These are phyloP conservation scores for Enteromius unitaeniatus DNA, from an alignment of 2,797 vertebrate species.

Conservation along the genomic window DNA sequence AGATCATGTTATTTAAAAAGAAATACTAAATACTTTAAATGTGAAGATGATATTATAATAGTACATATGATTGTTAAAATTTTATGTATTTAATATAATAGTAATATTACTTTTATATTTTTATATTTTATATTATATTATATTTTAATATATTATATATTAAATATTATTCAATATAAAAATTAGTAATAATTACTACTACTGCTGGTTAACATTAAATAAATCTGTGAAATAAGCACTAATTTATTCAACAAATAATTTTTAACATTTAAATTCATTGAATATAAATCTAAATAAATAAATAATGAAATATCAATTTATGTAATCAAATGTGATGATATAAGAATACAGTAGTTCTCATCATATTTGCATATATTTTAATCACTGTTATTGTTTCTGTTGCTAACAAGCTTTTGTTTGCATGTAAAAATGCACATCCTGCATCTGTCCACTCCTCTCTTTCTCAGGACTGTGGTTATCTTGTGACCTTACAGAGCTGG, in stretches of 20 bases:
- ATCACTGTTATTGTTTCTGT: background rate
- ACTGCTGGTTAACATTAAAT: background rate
- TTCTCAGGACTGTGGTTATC: background rate
- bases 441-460: constrained; percentile 11
- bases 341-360: background rate
- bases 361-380: background rate
- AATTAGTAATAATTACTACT: too few relatives aligned
- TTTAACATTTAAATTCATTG: background rate
- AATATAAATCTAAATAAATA: background rate
- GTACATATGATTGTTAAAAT: too few relatives aligned
- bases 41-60: background rate
- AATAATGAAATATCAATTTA: background rate
- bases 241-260: background rate
- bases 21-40: background rate
- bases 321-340: background rate
- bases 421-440: background rate
- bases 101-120: too few relatives aligned
- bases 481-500: background rate
- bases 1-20: background rate
- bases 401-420: background rate
- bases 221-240: background rate
- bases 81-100: too few relatives aligned
- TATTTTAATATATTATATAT: too few relatives aligned
- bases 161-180: too few relatives aligned
- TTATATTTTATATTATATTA: too few relatives aligned